Evolutionary conservation across 2,113 vertebrate genomes (phyloP), one percentile per base, ranked within the genome.

Genomic region (Columba janthina): DNA sequence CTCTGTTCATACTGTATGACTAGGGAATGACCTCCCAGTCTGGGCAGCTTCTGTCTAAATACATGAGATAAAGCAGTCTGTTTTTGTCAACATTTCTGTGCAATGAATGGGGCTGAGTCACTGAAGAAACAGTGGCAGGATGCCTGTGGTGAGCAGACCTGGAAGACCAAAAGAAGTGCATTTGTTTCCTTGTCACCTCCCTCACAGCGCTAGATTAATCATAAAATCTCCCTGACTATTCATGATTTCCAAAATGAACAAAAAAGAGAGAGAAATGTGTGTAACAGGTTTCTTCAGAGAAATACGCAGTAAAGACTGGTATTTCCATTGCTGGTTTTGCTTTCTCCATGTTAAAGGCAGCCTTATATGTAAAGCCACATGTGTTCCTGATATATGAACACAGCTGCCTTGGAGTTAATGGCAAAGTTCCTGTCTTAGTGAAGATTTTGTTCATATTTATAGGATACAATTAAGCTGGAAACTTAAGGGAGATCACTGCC

Each of bases 401-500:
- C 51, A 76, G 38, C 56, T 91, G 74, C 67, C 72, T 92, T 86
- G 65, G 86, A 88, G 83, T 80, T 65, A 72, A 36, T 81, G 65
- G 76, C 85, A 93, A 85, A 32, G 57, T 83, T 95, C 75, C 51
- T 67, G 11, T 67, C 42, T 81, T 91, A 60, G 51, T 80, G 69
- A 90, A 88, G 56, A 78, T 88, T 93, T 92, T 88, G n/a, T 34
- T 86, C 2, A 0, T 74, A 70, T 88, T 90, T 93, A 61, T 88
- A 80, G 28, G 70, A 89, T 62, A 78, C 22, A 91, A 69, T 87
- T 89, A 92, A 75, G 46, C 40, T 78, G 73, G 90, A 91, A 85
- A 89, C 34, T 87, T 87, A 71, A 65, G 64, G 42, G 44, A 89
- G 44, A 95, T 60, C 34, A 58, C 15, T 75, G 80, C 22, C 44